Conservation (phyloP, 2,113 vertebrate genomes). For the Glareola pratincola region DNA sequence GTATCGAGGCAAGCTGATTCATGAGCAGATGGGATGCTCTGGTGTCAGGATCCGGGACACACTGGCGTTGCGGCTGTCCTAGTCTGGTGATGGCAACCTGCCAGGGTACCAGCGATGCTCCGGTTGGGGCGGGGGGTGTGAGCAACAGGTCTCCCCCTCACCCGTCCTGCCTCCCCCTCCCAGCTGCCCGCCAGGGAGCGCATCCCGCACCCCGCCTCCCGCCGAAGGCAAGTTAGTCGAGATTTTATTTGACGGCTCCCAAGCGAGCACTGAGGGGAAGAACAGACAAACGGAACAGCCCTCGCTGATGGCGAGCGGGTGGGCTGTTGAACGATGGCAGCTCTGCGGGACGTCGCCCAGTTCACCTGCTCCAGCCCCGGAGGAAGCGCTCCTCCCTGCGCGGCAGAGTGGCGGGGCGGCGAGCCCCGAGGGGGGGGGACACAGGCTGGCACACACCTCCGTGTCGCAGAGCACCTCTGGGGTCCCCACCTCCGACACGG, state of each 20-base stretch:
- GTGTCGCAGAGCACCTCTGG: background rate
- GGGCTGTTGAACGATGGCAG: background rate
- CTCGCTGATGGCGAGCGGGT: background rate
- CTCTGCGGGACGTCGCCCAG: background rate
- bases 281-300: background rate
- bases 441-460: background rate
- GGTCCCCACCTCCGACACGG: background rate
- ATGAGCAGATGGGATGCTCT: background rate
- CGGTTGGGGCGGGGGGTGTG: accelerated
- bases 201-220: background rate
- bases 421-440: background rate
- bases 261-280: background rate
- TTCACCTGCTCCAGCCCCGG: conserved; percentile 9
- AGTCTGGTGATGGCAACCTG: background rate
- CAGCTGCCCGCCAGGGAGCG: background rate
- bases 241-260: background rate
- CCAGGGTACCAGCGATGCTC: background rate
- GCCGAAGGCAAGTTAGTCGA: background rate
- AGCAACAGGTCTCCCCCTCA: background rate
- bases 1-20: accelerated
- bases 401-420: background rate
- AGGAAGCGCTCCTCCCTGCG: background rate
- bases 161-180: background rate
- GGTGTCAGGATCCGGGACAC: background rate
- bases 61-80: background rate